Evolutionary conservation across 2,797 vertebrate species (phyloP).

Genomic region (Notoglanidium macrostoma): DNA sequence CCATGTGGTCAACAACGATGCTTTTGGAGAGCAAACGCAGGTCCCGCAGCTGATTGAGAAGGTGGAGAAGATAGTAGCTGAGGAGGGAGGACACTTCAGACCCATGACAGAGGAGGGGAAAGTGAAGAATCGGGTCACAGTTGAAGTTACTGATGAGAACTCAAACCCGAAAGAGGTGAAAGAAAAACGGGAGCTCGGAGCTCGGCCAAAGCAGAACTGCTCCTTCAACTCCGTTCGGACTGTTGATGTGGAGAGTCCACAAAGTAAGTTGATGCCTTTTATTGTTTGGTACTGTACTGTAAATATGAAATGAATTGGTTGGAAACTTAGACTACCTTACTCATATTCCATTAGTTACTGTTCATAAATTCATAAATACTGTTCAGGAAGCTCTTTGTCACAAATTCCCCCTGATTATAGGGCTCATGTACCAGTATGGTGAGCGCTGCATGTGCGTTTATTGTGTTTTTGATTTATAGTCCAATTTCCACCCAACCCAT

Average conservation of each 20-base stretch:
- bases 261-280: conserved; percentile 64
- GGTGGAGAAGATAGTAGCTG: conserved; percentile 76
- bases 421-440: neutral
- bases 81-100: conserved; percentile 69
- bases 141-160: conserved; percentile 63
- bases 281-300: neutral
- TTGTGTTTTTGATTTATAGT: neutral
- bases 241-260: conserved; percentile 60
- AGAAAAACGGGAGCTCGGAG: conserved; percentile 68
- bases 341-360: neutral
- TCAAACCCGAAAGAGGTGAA: conserved; percentile 41
- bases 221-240: conserved; percentile 58
- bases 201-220: conserved; percentile 74
- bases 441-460: neutral
- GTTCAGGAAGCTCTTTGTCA: neutral
- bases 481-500: neutral
- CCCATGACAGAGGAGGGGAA: conserved; percentile 56
- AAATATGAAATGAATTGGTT: neutral
- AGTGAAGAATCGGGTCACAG: conserved; percentile 38
- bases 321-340: neutral
- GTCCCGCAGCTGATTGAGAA: conserved; percentile 71
- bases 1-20: conserved; percentile 76
- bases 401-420: neutral
- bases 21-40: conserved; percentile 76
- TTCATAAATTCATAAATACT: neutral